A percentile compares a stretch with the other conserved stretches of the same genome.
Conservation (phyloP, 1,140 invertebrate species). For the Bombus breviceps region DNA sequence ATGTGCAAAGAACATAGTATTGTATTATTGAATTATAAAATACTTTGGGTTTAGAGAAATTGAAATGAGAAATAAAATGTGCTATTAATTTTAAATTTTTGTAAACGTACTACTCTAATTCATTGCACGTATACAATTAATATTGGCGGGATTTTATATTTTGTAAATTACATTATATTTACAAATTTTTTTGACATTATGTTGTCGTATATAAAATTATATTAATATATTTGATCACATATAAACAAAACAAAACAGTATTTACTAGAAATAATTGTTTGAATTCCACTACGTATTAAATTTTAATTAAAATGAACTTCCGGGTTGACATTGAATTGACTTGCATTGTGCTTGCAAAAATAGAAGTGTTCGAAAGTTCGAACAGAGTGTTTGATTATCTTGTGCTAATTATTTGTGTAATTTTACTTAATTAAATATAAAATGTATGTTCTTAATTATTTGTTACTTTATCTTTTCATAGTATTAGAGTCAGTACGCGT, state of each 20-base stretch:
- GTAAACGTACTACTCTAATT: neutral
- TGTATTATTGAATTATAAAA: neutral
- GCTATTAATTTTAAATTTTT: neutral
- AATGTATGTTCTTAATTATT: neutral
- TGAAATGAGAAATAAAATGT: neutral
- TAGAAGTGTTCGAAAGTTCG: neutral
- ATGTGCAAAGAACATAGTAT: neutral
- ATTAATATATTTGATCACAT: neutral
- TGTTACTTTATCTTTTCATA: neutral
- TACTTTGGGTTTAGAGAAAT: neutral
- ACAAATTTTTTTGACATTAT: neutral
- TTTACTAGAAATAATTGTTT: neutral
- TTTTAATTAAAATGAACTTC: neutral
- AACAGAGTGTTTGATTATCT: neutral
- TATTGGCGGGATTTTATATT: neutral
- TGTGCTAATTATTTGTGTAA: neutral
- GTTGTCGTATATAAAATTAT: neutral
- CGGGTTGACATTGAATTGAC: neutral
- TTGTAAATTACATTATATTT: neutral
- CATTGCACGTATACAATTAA: neutral
- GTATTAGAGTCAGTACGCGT: neutral
- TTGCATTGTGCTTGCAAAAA: neutral
- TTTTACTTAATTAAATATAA: neutral
- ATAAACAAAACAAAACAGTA: neutral
- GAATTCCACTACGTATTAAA: neutral